A percentile compares a stretch with the other conserved stretches of the same genome.
Evolutionary conservation across 2,113 vertebrate species (phyloP).

Genomic region (Sporophila hypoxantha): DNA sequence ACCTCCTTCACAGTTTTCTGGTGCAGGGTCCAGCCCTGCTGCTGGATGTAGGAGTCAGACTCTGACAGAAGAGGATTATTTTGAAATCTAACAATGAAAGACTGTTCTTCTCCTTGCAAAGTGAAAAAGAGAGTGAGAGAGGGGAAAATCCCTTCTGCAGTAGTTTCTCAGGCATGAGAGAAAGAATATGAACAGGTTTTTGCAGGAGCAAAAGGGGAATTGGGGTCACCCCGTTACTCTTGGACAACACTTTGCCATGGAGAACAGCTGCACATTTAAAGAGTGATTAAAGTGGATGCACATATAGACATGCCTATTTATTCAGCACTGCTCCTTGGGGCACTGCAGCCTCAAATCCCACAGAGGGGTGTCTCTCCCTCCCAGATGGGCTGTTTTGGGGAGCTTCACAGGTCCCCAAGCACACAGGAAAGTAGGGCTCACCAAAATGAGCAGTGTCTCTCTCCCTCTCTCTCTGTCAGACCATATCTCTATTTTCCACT

Average conservation of each 20-base stretch:
- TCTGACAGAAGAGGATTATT: background rate
- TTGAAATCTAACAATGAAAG: background rate
- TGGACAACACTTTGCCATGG: background rate
- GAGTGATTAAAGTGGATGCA: background rate
- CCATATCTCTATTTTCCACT: background rate
- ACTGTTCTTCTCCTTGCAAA: background rate
- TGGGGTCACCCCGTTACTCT: background rate
- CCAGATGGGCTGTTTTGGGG: background rate
- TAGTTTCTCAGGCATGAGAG: background rate
- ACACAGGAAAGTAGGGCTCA: background rate
- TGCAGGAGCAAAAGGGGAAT: background rate
- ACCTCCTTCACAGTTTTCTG: background rate
- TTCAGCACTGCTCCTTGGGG: background rate
- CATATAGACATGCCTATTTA: background rate
- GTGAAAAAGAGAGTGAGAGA: background rate
- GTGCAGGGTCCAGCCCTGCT: background rate
- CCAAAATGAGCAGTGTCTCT: background rate
- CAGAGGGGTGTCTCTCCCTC: background rate
- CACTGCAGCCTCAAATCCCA: background rate
- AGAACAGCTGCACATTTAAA: background rate
- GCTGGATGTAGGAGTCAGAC: background rate
- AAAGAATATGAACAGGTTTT: background rate
- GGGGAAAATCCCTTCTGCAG: background rate
- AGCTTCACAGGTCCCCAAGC: background rate
- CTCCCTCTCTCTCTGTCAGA: background rate